Conservation (phyloP, 2,888 invertebrate genomes). For the Taphrorychus bicolor region DNA sequence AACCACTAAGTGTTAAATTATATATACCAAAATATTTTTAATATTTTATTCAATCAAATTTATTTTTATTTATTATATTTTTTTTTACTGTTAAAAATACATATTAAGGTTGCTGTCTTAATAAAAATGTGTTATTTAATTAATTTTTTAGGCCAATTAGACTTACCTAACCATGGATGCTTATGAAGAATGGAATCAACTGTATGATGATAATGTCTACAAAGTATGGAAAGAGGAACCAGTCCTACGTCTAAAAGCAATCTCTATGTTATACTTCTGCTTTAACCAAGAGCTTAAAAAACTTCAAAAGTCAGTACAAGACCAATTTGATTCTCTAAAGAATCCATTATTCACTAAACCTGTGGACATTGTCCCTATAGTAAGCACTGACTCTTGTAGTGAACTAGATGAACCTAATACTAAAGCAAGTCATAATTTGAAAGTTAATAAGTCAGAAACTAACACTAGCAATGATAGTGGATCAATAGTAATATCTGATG, state of each 20-base stretch:
- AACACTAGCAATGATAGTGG: slow-evolving; percentile 6
- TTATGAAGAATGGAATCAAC: slow-evolving; percentile 44
- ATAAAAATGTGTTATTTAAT: too few relatives aligned
- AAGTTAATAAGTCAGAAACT: background rate
- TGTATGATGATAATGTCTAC: slow-evolving; percentile 44
- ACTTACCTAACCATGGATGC: too few relatives aligned
- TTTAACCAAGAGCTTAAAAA: slow-evolving; percentile 46
- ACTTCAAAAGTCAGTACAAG: slow-evolving; percentile 13
- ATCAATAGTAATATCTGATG: slow-evolving; percentile 32
- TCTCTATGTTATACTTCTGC: slow-evolving; percentile 43
- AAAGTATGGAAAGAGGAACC: slow-evolving; percentile 44
- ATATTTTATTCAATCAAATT: too few relatives aligned
- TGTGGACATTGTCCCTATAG: background rate
- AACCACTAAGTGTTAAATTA: too few relatives aligned
- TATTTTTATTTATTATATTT: too few relatives aligned
- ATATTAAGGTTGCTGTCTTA: too few relatives aligned
- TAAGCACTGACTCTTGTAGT: background rate
- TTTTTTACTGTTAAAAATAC: too few relatives aligned
- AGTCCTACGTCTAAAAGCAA: slow-evolving; percentile 39
- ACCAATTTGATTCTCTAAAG: too few relatives aligned
- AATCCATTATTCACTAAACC: too few relatives aligned
- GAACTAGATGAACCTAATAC: background rate
- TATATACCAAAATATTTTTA: too few relatives aligned
- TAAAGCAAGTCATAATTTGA: background rate
- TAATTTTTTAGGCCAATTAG: too few relatives aligned